Percentiles rank a stretch among this genome's conserved stretches.
These are phyloP conservation scores for Piaya cayana DNA, from an alignment of 2,113 vertebrate species.

Conservation along the genomic window DNA sequence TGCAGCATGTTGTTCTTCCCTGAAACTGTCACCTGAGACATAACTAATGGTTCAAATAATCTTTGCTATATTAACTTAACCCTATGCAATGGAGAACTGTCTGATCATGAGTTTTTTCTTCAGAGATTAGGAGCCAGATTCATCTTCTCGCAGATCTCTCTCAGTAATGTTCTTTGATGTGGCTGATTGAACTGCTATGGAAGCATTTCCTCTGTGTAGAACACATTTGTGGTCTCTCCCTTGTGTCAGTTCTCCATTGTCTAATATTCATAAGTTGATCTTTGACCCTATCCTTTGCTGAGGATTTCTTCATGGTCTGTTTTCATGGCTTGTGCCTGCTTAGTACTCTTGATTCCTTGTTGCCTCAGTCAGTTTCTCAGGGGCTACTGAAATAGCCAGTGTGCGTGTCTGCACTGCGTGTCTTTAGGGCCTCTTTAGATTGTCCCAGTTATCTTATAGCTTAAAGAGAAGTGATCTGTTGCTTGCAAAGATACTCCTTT, in stretches of 20 bases:
- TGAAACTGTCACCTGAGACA: fast-evolving
- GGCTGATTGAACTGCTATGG: not conserved
- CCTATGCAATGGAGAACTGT: not conserved
- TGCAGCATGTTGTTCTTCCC: not conserved
- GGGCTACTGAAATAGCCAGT: not conserved
- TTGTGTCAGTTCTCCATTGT: not conserved
- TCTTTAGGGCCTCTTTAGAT: not conserved
- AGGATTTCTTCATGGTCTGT: not conserved
- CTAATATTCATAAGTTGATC: not conserved
- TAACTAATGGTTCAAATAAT: not conserved
- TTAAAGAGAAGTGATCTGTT: not conserved
- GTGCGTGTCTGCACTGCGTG: not conserved
- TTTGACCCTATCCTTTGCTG: not conserved
- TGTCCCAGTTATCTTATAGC: not conserved
- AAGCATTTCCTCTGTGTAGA: not conserved
- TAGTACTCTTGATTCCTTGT: not conserved
- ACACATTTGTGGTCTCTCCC: not conserved
- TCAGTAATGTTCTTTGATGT: not conserved
- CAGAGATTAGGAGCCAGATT: not conserved
- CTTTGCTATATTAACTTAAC: not conserved
- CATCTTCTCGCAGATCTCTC: not conserved
- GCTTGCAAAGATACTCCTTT: not conserved
- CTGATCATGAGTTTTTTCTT: not conserved
- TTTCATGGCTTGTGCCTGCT: not conserved
- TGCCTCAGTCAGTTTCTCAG: not conserved